These are phyloP conservation scores for Hydrolagus affinis DNA, from an alignment of 2,113 vertebrate species.

Conservation along the genomic window DNA sequence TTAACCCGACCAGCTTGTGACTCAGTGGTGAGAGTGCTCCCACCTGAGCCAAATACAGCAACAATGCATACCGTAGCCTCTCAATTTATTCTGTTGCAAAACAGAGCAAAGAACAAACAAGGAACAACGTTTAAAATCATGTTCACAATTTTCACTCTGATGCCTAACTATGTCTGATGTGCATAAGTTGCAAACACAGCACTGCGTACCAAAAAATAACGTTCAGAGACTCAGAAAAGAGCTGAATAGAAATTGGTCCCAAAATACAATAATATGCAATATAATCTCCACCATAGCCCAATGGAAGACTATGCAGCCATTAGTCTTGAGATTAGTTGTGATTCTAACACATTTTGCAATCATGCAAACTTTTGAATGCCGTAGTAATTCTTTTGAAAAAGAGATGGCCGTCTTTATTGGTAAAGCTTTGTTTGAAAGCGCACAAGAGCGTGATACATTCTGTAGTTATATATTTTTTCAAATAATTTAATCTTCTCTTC, in stretches of 20 bases:
- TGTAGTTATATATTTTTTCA: constrained; percentile 36
- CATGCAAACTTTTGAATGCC: constrained; percentile 27
- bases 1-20: too few species aligned
- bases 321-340: neutral
- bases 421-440: constrained; percentile 39
- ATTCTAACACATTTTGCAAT: too few species aligned
- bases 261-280: neutral
- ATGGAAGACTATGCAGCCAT: neutral
- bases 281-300: neutral
- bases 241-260: too few species aligned
- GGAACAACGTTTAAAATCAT: neutral
- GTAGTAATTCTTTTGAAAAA: constrained; percentile 13
- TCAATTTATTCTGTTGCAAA: too few species aligned
- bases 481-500: constrained; percentile 32
- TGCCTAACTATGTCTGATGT: neutral
- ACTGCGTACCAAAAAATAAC: neutral
- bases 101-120: neutral
- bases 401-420: constrained; percentile 33
- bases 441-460: constrained; percentile 38
- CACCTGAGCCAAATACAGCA: too few species aligned
- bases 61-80: too few species aligned
- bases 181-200: neutral
- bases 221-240: neutral
- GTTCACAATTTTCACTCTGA: neutral
- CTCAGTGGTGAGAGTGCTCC: too few species aligned